phyloP scores from a whole-genome alignment of 2,888 invertebrate species.

The Tiphia femorata region DNA sequence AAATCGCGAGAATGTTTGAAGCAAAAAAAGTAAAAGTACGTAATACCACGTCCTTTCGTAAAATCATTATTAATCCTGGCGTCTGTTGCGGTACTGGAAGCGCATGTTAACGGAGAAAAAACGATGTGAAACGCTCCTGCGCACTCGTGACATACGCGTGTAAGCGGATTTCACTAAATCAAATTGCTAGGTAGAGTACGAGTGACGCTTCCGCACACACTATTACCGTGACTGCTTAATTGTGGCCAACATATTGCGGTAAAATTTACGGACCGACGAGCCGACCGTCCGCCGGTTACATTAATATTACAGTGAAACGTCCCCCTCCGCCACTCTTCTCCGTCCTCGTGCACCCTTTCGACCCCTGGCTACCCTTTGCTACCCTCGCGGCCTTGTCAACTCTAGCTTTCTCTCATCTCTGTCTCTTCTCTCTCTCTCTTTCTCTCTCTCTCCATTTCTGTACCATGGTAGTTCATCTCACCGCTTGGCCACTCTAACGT shows the following conservation, averaged over 20 bases:
- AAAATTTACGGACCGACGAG: constrained; percentile 6
- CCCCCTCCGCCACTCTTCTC: too few relatives aligned
- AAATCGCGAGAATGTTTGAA: too few relatives aligned
- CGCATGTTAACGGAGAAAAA: neutral
- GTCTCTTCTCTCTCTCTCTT: neutral
- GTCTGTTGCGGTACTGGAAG: too few relatives aligned
- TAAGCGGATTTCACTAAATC: constrained; percentile 8
- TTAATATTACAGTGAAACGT: constrained; percentile 8
- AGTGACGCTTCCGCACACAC: constrained; percentile 2
- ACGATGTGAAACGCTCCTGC: neutral
- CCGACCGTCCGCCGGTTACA: neutral
- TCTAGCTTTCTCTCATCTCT: too few relatives aligned
- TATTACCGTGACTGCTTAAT: constrained; percentile 8
- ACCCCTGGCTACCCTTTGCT: too few relatives aligned
- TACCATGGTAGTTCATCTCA: too few relatives aligned
- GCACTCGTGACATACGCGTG: neutral
- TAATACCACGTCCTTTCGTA: too few relatives aligned
- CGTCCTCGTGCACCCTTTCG: too few relatives aligned
- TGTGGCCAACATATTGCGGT: constrained; percentile 14
- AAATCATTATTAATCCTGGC: too few relatives aligned
- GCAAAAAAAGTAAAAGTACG: too few relatives aligned
- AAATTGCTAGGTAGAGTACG: constrained; percentile 5
- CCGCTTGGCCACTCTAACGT: too few relatives aligned
- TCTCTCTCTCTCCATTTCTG: neutral
- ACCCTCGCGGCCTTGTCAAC: too few relatives aligned